These are phyloP conservation scores for Hydropsyche betteni DNA, from an alignment of 2,888 invertebrate genomes.

Conservation along the genomic window DNA sequence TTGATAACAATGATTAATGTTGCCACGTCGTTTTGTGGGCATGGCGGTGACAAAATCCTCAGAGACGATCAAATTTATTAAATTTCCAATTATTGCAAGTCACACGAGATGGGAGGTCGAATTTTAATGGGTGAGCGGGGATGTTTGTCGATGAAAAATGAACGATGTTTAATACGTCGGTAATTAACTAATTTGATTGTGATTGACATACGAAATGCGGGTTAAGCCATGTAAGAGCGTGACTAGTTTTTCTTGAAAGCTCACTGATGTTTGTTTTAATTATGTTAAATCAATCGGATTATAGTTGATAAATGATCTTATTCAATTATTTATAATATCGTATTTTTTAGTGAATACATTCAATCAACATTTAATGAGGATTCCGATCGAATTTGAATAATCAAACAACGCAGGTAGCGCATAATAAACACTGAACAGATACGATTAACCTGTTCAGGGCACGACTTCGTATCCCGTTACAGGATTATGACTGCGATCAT, in stretches of 20 bases:
- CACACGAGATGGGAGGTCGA: not conserved
- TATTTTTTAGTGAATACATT: no score
- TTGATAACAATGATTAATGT: slow-evolving; percentile 14
- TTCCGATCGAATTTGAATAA: no score
- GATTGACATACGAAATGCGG: slow-evolving; percentile 33
- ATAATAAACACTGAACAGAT: no score
- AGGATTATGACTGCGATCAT: no score
- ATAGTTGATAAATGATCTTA: no score
- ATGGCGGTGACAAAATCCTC: not conserved
- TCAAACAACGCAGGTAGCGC: no score
- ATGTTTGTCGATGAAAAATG: no score
- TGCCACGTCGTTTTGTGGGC: not conserved
- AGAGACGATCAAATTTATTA: slow-evolving; percentile 9
- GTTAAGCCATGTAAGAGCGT: slow-evolving; percentile 13
- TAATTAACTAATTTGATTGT: slow-evolving; percentile 29
- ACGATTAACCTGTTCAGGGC: no score
- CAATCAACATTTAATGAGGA: no score
- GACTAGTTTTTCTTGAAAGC: slow-evolving; percentile 1
- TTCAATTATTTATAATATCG: no score
- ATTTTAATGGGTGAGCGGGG: not conserved
- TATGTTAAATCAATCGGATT: no score
- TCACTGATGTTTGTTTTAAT: not conserved
- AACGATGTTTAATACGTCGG: slow-evolving; percentile 20
- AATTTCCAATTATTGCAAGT: slow-evolving; percentile 10
- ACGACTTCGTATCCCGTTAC: no score